Conservation (phyloP, 2,888 invertebrate species). For the Andrena haemorrhoa region DNA sequence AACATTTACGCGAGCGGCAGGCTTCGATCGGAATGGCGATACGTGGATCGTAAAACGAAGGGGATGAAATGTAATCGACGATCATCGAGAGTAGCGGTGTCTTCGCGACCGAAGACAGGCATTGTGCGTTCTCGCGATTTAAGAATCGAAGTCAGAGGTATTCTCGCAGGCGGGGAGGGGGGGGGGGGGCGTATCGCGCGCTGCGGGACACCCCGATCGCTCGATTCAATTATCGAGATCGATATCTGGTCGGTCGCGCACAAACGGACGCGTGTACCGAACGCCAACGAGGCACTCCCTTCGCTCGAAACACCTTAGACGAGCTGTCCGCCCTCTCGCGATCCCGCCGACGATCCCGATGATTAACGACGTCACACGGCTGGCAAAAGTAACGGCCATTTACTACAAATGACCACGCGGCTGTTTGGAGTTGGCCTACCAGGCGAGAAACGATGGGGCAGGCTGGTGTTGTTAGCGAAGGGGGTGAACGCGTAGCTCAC, state of each 20-base stretch:
- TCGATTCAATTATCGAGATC: slow-evolving; percentile 84
- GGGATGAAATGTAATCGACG: slow-evolving; percentile 12
- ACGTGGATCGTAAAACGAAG: background rate
- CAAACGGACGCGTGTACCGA: slow-evolving; percentile 46
- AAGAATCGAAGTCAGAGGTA: slow-evolving; percentile 36
- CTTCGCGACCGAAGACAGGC: background rate
- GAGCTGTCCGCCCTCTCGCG: slow-evolving; percentile 71
- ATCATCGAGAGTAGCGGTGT: background rate
- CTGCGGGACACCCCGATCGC: slow-evolving; percentile 76
- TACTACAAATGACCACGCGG: slow-evolving; percentile 58
- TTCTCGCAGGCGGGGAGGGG: slow-evolving; percentile 37
- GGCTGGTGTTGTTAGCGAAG: no score
- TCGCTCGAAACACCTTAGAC: slow-evolving; percentile 62
- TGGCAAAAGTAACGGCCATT: slow-evolving; percentile 57
- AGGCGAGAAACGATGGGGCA: background rate
- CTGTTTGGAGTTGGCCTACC: slow-evolving; percentile 25
- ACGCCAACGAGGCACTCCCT: slow-evolving; percentile 58
- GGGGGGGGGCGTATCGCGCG: slow-evolving; percentile 48
- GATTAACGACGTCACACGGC: slow-evolving; percentile 69
- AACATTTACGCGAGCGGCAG: no score
- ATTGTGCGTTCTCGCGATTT: slow-evolving; percentile 33
- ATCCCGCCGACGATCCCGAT: slow-evolving; percentile 66
- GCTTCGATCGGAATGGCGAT: no score
- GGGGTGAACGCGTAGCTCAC: no score
- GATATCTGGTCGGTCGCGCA: slow-evolving; percentile 73